phyloP scores from a whole-genome alignment of 1,140 invertebrate genomes.

The Neodiprion virginianus region DNA sequence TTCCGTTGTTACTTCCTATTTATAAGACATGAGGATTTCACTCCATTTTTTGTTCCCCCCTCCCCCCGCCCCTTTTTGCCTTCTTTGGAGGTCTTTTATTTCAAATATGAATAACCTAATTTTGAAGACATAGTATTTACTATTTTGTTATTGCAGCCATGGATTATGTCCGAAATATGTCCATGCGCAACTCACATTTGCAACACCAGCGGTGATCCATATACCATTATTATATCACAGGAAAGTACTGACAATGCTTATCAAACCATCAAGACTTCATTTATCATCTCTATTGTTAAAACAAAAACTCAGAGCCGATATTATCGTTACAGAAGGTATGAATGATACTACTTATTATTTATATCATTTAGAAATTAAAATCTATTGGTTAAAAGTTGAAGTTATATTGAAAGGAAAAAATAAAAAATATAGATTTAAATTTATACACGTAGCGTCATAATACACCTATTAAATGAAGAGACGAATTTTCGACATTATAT shows the following conservation, averaged over 20 bases:
- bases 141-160: background rate
- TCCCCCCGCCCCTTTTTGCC: slow-evolving; percentile 9
- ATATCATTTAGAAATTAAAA: background rate
- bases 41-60: slow-evolving; percentile 21
- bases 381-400: background rate
- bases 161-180: slow-evolving; percentile 7
- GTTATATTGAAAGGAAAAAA: background rate
- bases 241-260: slow-evolving; percentile 27
- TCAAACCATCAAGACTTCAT: background rate
- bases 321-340: background rate
- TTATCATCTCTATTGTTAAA: background rate
- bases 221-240: slow-evolving; percentile 31
- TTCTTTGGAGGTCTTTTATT: slow-evolving; percentile 26
- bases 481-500: slow-evolving; percentile 41
- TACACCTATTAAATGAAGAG: slow-evolving; percentile 54
- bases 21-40: background rate
- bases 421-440: slow-evolving; percentile 28
- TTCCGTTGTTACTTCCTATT: slow-evolving; percentile 2
- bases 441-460: slow-evolving; percentile 42
- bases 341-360: background rate
- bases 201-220: slow-evolving; percentile 16
- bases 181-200: slow-evolving; percentile 14
- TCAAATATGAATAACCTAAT: slow-evolving; percentile 38
- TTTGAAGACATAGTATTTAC: slow-evolving; percentile 16
- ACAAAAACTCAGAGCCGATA: background rate